phyloP scores from a whole-genome alignment of 2,797 vertebrate species.

The Kryptolebias ocellatus region DNA sequence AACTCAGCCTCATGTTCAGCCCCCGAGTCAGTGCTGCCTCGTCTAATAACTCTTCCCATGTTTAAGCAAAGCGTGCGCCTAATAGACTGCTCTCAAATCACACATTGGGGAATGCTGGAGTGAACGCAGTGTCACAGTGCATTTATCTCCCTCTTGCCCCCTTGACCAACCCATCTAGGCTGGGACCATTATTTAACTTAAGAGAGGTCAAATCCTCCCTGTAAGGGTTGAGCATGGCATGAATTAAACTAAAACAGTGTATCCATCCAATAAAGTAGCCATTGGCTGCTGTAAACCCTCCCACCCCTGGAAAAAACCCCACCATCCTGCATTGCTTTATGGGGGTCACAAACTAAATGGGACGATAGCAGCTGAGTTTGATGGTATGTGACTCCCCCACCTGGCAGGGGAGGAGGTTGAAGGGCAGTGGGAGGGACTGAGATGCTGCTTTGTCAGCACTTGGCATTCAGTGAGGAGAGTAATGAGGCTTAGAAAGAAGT shows the following conservation, averaged over 20 bases:
- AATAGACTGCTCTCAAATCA: conserved; percentile 78
- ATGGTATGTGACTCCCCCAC: conserved; percentile 61
- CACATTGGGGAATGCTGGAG: conserved; percentile 71
- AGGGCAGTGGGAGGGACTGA: conserved; percentile 60
- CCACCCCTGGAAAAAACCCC: conserved; percentile 39
- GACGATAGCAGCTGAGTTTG: conserved; percentile 45
- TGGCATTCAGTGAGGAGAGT: conserved; percentile 65
- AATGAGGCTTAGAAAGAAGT: conserved; percentile 72
- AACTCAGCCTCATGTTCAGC: conserved; percentile 43
- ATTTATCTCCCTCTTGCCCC: conserved; percentile 74
- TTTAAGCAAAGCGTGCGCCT: conserved; percentile 76
- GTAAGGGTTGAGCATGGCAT: conserved; percentile 61
- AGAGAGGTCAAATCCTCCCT: conserved; percentile 77
- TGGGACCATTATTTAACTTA: conserved; percentile 77
- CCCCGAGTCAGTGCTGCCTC: conserved; percentile 67
- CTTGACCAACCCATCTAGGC: conserved; percentile 60
- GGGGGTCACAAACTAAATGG: conserved; percentile 61
- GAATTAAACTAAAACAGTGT: conserved; percentile 69
- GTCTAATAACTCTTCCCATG: conserved; percentile 75
- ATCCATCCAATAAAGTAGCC: conserved; percentile 66
- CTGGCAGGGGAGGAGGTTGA: conserved; percentile 62
- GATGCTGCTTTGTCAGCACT: conserved; percentile 76
- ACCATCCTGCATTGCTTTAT: conserved; percentile 57
- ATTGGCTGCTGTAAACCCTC: conserved; percentile 50
- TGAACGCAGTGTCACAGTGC: conserved; percentile 75